A percentile compares a stretch with the other conserved stretches of the same genome.
Conservation (phyloP, 2,797 vertebrate genomes). For the Cossypha heuglini region DNA sequence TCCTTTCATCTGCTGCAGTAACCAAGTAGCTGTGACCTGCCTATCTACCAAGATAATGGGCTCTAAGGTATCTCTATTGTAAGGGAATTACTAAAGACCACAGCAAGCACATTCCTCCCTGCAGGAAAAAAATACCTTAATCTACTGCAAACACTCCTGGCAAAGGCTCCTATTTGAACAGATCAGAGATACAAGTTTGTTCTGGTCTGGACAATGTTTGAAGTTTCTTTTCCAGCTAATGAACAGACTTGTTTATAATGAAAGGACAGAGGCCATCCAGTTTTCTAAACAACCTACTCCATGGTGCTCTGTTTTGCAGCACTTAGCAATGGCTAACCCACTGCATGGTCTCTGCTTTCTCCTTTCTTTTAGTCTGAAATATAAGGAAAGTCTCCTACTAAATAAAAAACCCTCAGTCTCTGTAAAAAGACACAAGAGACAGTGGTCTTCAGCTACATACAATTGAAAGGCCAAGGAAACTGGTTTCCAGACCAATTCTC, state of each 20-base stretch:
- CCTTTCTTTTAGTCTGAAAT: not conserved
- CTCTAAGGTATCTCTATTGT: slow-evolving; percentile 1
- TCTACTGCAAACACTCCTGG: slow-evolving; percentile 25
- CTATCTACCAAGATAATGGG: slow-evolving; percentile 3
- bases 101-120: slow-evolving; percentile 16
- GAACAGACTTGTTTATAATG: slow-evolving; percentile 41
- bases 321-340: not conserved
- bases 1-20: slow-evolving; percentile 31
- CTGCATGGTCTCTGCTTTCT: not conserved
- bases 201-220: slow-evolving; percentile 28
- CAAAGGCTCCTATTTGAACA: slow-evolving; percentile 36
- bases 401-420: not conserved
- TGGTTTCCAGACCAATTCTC: not conserved
- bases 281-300: slow-evolving; percentile 41
- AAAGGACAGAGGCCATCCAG: slow-evolving; percentile 1
- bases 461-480: not conserved
- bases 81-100: slow-evolving; percentile 26
- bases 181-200: slow-evolving; percentile 37
- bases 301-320: not conserved
- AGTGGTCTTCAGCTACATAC: not conserved
- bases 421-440: not conserved
- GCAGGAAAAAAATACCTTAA: slow-evolving; percentile 20
- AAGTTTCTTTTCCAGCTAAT: slow-evolving; percentile 37
- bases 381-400: not conserved
- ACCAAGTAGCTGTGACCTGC: slow-evolving; percentile 28